Evolutionary conservation across 2,888 invertebrate genomes (phyloP).

Genomic region (Synergus gifuensis): DNA sequence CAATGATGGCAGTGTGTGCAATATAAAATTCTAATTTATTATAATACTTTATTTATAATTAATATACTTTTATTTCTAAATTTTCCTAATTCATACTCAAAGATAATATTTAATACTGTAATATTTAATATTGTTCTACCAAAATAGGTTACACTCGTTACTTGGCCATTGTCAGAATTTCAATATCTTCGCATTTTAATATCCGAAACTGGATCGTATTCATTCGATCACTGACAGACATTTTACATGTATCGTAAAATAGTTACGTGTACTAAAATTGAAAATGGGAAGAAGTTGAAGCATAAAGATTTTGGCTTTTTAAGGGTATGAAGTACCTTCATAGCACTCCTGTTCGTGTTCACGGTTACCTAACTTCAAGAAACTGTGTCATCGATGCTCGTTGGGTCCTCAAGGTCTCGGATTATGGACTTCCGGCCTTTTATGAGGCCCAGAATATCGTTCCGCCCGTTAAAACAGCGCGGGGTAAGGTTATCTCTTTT

Average conservation of each 20-base stretch:
- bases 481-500: conserved; percentile 80
- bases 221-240: neutral
- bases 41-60: no score
- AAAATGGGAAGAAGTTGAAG: conserved; percentile 38
- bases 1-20: no score
- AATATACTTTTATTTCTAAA: no score
- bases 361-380: conserved; percentile 92
- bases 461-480: conserved; percentile 82
- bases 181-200: conserved; percentile 13
- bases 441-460: conserved; percentile 86
- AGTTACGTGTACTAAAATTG: neutral
- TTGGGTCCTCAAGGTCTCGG: conserved; percentile 96
- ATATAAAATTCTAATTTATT: no score
- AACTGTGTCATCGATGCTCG: conserved; percentile 97
- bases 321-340: conserved; percentile 95
- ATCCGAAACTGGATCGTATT: neutral
- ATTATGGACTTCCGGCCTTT: conserved; percentile 91
- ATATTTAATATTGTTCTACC: no score
- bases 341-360: conserved; percentile 88
- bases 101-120: neutral
- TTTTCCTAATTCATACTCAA: no score
- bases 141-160: neutral
- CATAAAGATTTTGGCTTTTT: conserved; percentile 44
- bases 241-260: conserved; percentile 17
- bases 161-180: neutral